Evolutionary conservation across 2,888 invertebrate genomes (phyloP).

Genomic region (Tenthredo mesomela): DNA sequence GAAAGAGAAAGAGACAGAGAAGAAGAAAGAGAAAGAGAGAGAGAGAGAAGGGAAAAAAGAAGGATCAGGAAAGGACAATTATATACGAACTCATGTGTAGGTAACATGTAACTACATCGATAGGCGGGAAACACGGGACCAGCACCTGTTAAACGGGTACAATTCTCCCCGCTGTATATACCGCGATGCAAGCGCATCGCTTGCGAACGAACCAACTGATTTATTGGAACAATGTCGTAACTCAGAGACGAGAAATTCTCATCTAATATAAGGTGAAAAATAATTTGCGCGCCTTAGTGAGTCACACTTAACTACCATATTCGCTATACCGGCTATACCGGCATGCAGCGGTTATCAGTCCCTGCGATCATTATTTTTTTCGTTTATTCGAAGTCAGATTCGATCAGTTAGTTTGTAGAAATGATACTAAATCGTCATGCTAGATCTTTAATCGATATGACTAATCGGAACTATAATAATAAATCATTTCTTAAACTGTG

Average conservation of each 20-base stretch:
- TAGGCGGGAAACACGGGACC: conserved; percentile 56
- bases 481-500: background rate
- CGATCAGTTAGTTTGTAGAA: background rate
- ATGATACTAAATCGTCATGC: background rate
- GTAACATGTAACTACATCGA: conserved; percentile 56
- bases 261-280: conserved; percentile 21
- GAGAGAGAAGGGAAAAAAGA: background rate
- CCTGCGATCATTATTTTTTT: background rate
- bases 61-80: background rate
- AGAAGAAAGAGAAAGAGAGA: too few species aligned
- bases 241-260: conserved; percentile 38
- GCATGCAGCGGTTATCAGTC: background rate
- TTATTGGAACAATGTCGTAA: conserved; percentile 40
- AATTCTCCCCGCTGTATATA: background rate
- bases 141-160: conserved; percentile 23
- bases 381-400: background rate
- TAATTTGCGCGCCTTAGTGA: background rate
- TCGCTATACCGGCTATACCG: too few species aligned
- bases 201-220: background rate
- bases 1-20: conserved; percentile 49
- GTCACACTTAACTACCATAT: background rate
- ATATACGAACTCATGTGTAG: conserved; percentile 1
- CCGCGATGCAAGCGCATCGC: conserved; percentile 7
- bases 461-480: background rate
- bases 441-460: background rate